Percentiles rank a stretch among this genome's conserved stretches.
Evolutionary conservation across 2,888 invertebrate genomes (phyloP).

Genomic region (Lepas anatifera): DNA sequence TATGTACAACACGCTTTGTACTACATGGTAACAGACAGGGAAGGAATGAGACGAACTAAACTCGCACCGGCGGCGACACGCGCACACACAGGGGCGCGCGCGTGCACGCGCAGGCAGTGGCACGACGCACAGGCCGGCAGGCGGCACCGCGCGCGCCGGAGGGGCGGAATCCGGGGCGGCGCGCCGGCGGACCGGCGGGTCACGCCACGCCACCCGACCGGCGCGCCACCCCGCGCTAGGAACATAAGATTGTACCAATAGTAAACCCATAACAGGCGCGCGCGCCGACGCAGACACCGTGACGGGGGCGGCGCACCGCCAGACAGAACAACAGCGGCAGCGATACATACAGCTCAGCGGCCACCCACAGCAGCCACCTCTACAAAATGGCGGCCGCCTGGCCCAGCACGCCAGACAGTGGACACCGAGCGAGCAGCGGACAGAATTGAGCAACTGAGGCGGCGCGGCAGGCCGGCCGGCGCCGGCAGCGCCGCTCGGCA

Average conservation of each 20-base stretch:
- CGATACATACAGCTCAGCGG: neutral
- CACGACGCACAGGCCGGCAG: too few species aligned
- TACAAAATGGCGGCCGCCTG: neutral
- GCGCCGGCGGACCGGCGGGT: neutral
- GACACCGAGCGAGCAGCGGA: neutral
- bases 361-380: neutral
- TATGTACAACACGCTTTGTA: constrained; percentile 8
- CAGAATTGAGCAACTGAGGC: constrained; percentile 12
- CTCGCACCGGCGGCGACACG: neutral
- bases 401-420: too few species aligned
- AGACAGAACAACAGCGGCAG: neutral
- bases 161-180: neutral
- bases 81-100: too few species aligned
- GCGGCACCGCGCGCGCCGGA: too few species aligned
- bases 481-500: neutral
- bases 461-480: neutral
- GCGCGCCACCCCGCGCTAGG: neutral
- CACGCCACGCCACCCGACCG: too few species aligned
- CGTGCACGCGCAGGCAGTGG: too few species aligned
- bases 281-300: neutral
- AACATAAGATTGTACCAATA: constrained; percentile 11
- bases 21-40: constrained; percentile 10
- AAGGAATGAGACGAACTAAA: constrained; percentile 9
- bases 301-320: neutral
- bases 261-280: constrained; percentile 4